A percentile compares a stretch with the other conserved stretches of the same genome.
Conservation (phyloP, 2,888 invertebrate genomes). For the Phengaris alcon region DNA sequence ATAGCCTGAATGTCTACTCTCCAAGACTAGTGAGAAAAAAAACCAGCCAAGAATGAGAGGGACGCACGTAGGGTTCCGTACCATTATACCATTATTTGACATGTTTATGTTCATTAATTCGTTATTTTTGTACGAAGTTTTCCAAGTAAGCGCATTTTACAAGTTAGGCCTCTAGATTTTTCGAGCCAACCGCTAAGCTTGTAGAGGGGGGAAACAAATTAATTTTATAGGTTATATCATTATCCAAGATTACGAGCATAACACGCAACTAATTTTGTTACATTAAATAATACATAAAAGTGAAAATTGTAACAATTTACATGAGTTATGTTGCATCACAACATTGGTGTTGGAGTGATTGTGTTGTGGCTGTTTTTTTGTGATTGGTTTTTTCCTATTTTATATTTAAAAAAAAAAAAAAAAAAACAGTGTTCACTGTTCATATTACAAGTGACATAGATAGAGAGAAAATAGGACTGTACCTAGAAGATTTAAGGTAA, state of each 20-base stretch:
- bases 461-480: background rate
- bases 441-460: background rate
- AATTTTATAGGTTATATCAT: background rate
- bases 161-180: too few relatives aligned
- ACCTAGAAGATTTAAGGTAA: background rate
- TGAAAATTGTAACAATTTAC: constrained; percentile 13
- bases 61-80: too few relatives aligned
- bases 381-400: too few relatives aligned
- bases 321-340: constrained; percentile 5
- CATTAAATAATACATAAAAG: constrained; percentile 15
- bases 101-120: too few relatives aligned
- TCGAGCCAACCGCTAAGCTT: too few relatives aligned
- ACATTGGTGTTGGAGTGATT: background rate
- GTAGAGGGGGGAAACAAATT: background rate
- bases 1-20: background rate
- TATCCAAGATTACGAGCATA: constrained; percentile 2
- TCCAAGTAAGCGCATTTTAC: too few relatives aligned
- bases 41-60: too few relatives aligned
- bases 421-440: background rate
- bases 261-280: background rate
- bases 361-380: background rate
- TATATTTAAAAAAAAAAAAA: too few relatives aligned
- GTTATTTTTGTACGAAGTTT: too few relatives aligned
- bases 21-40: too few relatives aligned
- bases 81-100: too few relatives aligned